Conservation (phyloP, 1,140 invertebrate species). For the Paraescarpia echinospica region DNA sequence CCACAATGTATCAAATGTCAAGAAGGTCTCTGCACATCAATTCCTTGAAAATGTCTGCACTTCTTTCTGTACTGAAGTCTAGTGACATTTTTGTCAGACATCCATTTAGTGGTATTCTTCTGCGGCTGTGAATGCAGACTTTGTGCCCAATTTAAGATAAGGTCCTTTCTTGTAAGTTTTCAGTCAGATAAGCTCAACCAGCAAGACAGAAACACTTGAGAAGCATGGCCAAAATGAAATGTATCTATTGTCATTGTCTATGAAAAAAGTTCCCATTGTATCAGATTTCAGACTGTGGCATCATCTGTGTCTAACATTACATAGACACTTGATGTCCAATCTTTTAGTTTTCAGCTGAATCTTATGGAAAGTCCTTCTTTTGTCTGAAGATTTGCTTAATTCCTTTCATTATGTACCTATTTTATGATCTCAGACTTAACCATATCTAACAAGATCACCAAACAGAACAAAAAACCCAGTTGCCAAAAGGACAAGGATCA, state of each 20-base stretch:
- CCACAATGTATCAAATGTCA: neutral
- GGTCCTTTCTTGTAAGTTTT: neutral
- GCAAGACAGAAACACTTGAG: neutral
- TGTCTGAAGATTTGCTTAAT: neutral
- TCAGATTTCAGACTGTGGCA: neutral
- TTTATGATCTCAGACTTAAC: too few species aligned
- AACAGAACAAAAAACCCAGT: too few species aligned
- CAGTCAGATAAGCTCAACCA: neutral
- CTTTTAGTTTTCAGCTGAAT: neutral
- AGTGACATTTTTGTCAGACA: neutral
- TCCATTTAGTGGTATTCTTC: neutral
- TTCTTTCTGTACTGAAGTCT: neutral
- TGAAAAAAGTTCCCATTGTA: neutral
- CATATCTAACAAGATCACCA: too few species aligned
- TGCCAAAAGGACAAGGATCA: too few species aligned
- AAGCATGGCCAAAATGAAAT: neutral
- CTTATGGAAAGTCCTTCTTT: neutral
- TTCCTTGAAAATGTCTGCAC: neutral
- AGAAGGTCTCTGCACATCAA: neutral
- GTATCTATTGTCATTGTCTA: neutral
- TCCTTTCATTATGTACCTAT: neutral
- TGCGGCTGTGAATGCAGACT: neutral
- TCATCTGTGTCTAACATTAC: neutral
- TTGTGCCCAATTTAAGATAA: neutral
- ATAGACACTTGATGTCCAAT: neutral